A percentile compares a stretch with the other conserved stretches of the same genome.
phyloP scores from a whole-genome alignment of 2,888 invertebrate species.

The Metopia argyrocephala region DNA sequence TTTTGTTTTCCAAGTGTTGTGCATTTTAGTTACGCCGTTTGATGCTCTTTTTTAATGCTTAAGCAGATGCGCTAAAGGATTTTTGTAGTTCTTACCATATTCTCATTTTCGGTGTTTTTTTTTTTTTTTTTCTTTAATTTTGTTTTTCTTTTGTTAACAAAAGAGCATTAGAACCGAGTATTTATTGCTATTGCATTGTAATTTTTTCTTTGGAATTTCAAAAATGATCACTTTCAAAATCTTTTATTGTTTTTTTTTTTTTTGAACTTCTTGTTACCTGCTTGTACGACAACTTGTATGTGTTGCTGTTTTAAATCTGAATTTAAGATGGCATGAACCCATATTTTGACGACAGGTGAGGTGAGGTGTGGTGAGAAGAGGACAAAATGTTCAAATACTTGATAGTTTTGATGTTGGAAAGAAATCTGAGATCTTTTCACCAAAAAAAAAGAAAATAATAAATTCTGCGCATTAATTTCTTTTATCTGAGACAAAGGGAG shows the following conservation, averaged over 20 bases:
- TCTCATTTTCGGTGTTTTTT: slow-evolving; percentile 8
- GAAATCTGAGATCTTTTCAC: slow-evolving; percentile 62
- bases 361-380: slow-evolving; percentile 22
- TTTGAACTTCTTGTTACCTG: slow-evolving; percentile 57
- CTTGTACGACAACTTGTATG: slow-evolving; percentile 48
- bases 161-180: neutral
- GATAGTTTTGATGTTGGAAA: slow-evolving; percentile 13
- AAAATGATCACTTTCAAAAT: slow-evolving; percentile 55
- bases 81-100: slow-evolving; percentile 2
- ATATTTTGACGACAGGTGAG: slow-evolving; percentile 50
- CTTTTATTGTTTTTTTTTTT: slow-evolving; percentile 15
- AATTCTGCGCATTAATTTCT: slow-evolving; percentile 56
- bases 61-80: slow-evolving; percentile 63
- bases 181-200: neutral
- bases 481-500: slow-evolving; percentile 39
- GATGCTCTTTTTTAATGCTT: slow-evolving; percentile 26
- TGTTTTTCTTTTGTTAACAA: neutral
- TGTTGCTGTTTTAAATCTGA: slow-evolving; percentile 6
- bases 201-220: slow-evolving; percentile 53
- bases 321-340: slow-evolving; percentile 36
- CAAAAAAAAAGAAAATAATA: slow-evolving; percentile 48
- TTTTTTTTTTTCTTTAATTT: neutral
- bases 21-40: slow-evolving; percentile 53
- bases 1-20: slow-evolving; percentile 33
- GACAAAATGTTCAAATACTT: neutral